Evolutionary conservation across 2,797 vertebrate species (phyloP).

Genomic region (Uromys caudimaculatus): DNA sequence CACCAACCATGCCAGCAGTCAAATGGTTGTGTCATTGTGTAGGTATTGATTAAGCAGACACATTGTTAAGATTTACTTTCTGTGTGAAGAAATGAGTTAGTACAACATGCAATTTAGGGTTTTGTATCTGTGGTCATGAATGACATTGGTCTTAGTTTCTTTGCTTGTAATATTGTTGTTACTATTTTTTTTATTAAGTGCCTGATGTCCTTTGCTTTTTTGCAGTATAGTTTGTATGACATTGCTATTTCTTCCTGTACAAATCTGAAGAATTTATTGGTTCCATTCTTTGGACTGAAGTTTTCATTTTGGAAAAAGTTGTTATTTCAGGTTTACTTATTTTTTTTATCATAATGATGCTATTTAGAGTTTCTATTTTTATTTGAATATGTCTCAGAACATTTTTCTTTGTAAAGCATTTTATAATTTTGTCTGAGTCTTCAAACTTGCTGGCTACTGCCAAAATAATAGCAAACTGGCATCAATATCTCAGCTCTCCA

Average conservation of each 20-base stretch:
- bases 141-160: neutral
- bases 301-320: neutral
- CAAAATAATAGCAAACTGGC: neutral
- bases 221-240: neutral
- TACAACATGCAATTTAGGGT: neutral
- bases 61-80: neutral
- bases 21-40: neutral
- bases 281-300: neutral
- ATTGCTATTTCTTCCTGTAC: neutral
- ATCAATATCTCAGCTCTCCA: too few relatives aligned
- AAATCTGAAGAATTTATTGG: neutral
- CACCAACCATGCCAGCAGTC: neutral
- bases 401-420: neutral
- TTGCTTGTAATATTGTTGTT: neutral
- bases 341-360: neutral
- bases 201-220: neutral
- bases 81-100: neutral
- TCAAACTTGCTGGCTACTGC: neutral
- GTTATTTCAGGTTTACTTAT: neutral
- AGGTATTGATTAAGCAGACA: neutral
- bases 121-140: neutral
- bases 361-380: constrained; percentile 1
- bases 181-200: neutral
- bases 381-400: neutral
- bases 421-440: neutral